phyloP scores from a whole-genome alignment of 2,888 invertebrate species.

The Idaea biselata region DNA sequence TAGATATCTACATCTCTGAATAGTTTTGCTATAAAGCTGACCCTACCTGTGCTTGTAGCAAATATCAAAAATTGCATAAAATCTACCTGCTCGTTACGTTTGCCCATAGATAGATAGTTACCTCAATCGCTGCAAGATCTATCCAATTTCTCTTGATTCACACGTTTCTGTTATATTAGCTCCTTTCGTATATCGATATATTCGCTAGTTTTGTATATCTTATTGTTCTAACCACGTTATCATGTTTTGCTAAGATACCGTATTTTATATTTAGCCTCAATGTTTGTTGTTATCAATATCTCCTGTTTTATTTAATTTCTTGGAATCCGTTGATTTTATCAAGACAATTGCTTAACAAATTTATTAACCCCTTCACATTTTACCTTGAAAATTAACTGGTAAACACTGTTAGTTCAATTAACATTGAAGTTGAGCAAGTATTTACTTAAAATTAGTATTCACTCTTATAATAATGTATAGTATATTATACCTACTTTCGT shows the following conservation, averaged over 20 bases:
- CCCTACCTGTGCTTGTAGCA: neutral
- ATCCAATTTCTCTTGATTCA: neutral
- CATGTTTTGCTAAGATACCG: slow-evolving; percentile 30
- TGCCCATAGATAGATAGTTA: neutral
- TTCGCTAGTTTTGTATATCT: slow-evolving; percentile 2
- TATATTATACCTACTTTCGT: no score
- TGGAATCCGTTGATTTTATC: slow-evolving; percentile 36
- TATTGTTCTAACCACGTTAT: slow-evolving; percentile 23
- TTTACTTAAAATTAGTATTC: slow-evolving; percentile 35
- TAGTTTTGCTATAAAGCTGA: neutral
- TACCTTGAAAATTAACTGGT: slow-evolving; percentile 55
- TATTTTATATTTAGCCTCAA: slow-evolving; percentile 23
- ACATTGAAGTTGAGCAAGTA: slow-evolving; percentile 21
- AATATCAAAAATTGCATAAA: neutral
- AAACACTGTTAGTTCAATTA: slow-evolving; percentile 37
- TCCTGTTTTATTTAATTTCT: slow-evolving; percentile 19
- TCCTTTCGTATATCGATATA: neutral
- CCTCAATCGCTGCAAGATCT: neutral
- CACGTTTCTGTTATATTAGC: neutral
- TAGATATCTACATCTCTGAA: no score
- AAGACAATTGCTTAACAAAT: slow-evolving; percentile 28
- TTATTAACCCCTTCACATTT: slow-evolving; percentile 59
- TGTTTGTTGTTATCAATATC: slow-evolving; percentile 19
- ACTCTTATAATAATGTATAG: neutral
- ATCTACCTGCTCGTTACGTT: neutral